These are phyloP conservation scores for Hyles vespertilio DNA, from an alignment of 1,140 invertebrate genomes.

Conservation along the genomic window DNA sequence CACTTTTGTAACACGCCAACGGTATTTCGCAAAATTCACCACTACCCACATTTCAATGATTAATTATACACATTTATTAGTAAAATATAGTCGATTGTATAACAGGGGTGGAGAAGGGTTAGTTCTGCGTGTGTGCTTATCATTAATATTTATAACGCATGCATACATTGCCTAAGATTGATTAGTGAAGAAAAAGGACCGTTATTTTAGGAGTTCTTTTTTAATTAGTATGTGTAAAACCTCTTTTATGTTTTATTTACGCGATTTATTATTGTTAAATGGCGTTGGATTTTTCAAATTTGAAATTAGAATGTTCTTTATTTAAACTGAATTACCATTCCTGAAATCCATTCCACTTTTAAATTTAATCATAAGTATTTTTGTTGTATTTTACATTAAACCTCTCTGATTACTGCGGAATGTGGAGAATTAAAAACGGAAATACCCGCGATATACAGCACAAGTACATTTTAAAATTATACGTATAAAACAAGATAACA, in stretches of 20 bases:
- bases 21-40: conserved; percentile 5
- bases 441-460: too few relatives aligned
- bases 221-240: conserved; percentile 6
- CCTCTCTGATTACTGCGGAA: too few relatives aligned
- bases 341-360: too few relatives aligned
- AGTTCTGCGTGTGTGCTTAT: conserved; percentile 32
- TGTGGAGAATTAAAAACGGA: too few relatives aligned
- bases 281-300: too few relatives aligned
- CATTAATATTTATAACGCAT: conserved; percentile 61
- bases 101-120: conserved; percentile 43
- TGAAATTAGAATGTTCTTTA: too few relatives aligned
- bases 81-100: conserved; percentile 39
- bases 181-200: conserved; percentile 14
- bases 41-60: conserved; percentile 56
- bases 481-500: conserved; percentile 34
- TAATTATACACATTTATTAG: conserved; percentile 70
- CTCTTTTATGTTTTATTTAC: not conserved
- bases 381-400: too few relatives aligned
- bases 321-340: too few relatives aligned
- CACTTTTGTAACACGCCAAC: too few relatives aligned
- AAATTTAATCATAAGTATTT: too few relatives aligned
- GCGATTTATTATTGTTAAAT: not conserved
- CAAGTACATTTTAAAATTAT: not conserved
- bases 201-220: not conserved
- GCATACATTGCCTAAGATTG: conserved; percentile 37